phyloP scores from a whole-genome alignment of 2,797 vertebrate species.

The Todus mexicanus region DNA sequence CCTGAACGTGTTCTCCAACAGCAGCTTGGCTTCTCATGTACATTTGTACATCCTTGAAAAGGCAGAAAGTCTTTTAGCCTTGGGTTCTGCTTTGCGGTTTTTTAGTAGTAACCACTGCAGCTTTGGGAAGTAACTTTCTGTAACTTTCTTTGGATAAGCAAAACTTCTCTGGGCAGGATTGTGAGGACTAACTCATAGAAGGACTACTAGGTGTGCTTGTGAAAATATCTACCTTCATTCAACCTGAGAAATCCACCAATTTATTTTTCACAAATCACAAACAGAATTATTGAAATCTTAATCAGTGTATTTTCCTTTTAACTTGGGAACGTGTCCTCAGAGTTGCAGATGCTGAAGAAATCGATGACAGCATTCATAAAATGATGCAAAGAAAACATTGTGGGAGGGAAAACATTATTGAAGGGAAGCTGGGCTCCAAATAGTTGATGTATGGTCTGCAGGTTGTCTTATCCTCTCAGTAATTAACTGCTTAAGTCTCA shows the following conservation, averaged over 20 bases:
- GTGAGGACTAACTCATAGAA: background rate
- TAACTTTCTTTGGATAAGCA: background rate
- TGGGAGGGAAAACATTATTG: background rate
- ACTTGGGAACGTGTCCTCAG: background rate
- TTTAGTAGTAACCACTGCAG: background rate
- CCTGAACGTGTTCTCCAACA: fast-evolving
- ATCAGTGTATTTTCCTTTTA: background rate
- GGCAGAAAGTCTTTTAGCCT: background rate
- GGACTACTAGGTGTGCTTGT: background rate
- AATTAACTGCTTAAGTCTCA: background rate
- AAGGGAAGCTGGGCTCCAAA: background rate
- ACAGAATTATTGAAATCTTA: background rate
- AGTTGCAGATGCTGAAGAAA: background rate
- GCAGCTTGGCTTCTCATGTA: background rate
- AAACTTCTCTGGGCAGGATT: background rate
- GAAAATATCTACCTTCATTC: background rate
- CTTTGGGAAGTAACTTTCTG: background rate
- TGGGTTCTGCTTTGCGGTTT: background rate
- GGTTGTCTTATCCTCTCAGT: background rate
- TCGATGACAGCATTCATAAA: background rate
- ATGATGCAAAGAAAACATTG: background rate
- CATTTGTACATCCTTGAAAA: background rate
- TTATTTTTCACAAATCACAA: background rate
- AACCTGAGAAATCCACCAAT: background rate
- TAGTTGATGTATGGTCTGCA: background rate